These are phyloP conservation scores for Amblyopsis rosae DNA, from an alignment of 2,113 vertebrate genomes.

Conservation along the genomic window DNA sequence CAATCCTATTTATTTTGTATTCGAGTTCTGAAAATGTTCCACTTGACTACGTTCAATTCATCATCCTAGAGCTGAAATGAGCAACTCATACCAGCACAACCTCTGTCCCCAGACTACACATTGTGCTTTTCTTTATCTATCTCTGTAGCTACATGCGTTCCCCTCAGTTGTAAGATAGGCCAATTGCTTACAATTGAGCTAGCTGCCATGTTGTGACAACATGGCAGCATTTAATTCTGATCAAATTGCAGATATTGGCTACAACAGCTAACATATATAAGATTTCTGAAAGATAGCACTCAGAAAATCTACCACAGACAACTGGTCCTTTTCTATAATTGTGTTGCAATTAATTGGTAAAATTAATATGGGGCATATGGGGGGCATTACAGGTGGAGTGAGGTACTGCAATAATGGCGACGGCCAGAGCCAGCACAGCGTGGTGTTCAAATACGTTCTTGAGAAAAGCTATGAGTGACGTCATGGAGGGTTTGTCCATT, in stretches of 20 bases:
- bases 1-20: conserved; percentile 48
- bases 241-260: conserved; percentile 5
- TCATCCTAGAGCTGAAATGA: conserved; percentile 40
- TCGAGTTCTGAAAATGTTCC: conserved; percentile 32
- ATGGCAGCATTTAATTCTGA: background rate
- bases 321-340: too few species aligned
- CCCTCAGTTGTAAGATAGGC: conserved; percentile 1
- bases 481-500: too few species aligned
- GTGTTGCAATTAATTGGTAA: too few species aligned
- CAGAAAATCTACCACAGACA: too few species aligned
- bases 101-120: background rate
- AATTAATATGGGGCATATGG: too few species aligned
- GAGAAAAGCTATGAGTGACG: too few species aligned
- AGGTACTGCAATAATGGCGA: too few species aligned
- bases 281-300: too few species aligned
- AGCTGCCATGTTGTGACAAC: conserved; percentile 12
- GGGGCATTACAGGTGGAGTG: too few species aligned
- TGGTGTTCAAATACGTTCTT: too few species aligned
- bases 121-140: background rate
- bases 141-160: too few species aligned
- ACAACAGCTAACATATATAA: conserved; percentile 8
- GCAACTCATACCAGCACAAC: background rate
- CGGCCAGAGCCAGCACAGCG: too few species aligned
- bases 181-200: conserved; percentile 32
- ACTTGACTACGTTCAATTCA: conserved; percentile 51